Evolutionary conservation across 2,113 vertebrate species (phyloP), one percentile per base, ranked within the genome.

Genomic region (Tychaedon coryphoeus): DNA sequence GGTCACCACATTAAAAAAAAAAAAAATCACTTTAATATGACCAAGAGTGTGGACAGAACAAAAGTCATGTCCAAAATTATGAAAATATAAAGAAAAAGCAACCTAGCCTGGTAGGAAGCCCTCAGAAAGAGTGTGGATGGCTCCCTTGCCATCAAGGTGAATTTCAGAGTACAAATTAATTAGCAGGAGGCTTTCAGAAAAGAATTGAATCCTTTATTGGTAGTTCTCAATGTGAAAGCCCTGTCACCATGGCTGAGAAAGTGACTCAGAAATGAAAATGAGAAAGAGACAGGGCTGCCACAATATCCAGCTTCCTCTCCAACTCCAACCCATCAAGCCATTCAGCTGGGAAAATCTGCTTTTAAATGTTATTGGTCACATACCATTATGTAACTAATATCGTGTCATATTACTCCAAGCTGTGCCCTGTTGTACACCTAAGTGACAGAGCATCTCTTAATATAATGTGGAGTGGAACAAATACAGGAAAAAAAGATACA

Each of bases 331-430:
- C 80, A 72, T 48, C 71, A 66, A 88, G 50, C 25, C 74, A 89
- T 51, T 34, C 56, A 91, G 70, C 19, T 64, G 87, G 89, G 29
- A 86, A 88, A 72, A 48, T 61, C 91, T 86, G 90, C 42, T 67
- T 95, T 94, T 86, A 82, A 89, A 76, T 73, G 91, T 69, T 97
- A 89, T 62, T 93, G 92, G 90, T 93, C 80, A 94, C 87, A 81
- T 91, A 76, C 56, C 29, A 76, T 96, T 81, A 69, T 78, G 78
- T 94, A 95, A 97, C 95, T 88, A 92, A 89, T 82, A 96, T 69
- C 3, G 0, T 94, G 71, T 92, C 90, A 74, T 51, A 84, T 61
- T 86, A 90, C 61, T 66, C 73, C 65, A 94, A 67, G 67, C 56
- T 89, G 26, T 70, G 74, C 76, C 66, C 74, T 74, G 56, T 67